phyloP scores from a whole-genome alignment of 2,797 vertebrate genomes.

The Capromys pilorides region DNA sequence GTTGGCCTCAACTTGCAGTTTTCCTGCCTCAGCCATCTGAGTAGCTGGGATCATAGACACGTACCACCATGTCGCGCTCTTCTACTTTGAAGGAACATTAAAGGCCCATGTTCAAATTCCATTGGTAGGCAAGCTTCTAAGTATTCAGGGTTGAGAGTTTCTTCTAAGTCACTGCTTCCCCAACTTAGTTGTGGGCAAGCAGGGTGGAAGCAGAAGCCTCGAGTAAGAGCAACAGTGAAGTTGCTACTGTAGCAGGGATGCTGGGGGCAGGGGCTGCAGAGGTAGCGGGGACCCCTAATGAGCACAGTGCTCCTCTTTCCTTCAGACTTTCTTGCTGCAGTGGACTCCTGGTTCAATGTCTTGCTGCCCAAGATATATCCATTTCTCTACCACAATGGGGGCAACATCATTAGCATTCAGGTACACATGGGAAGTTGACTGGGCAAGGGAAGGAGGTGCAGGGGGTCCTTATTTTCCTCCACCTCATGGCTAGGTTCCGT shows the following conservation, averaged over 20 bases:
- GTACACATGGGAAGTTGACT: conserved; percentile 80
- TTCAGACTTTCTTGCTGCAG: conserved; percentile 92
- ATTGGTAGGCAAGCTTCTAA: background rate
- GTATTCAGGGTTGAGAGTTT: background rate
- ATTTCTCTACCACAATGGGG: conserved; percentile 93
- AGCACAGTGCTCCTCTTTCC: conserved; percentile 25
- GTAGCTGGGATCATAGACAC: background rate
- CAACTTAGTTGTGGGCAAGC: background rate
- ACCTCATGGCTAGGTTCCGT: background rate
- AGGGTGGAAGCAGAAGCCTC: background rate
- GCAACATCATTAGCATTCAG: conserved; percentile 97
- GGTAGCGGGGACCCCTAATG: background rate
- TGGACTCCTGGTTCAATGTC: conserved; percentile 92
- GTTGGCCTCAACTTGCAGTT: background rate
- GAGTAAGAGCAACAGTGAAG: background rate
- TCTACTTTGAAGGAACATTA: conserved; percentile 11
- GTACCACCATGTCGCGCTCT: background rate
- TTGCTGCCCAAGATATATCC: conserved; percentile 93
- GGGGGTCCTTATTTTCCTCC: background rate
- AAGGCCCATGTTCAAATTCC: background rate
- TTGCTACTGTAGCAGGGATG: background rate
- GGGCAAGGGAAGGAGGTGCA: background rate
- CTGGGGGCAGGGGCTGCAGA: background rate
- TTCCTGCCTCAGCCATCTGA: background rate
- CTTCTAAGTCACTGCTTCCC: conserved; percentile 10